A percentile compares a stretch with the other conserved stretches of the same genome.
Conservation (phyloP, 2,888 invertebrate species). For the Ernsta delagoae region DNA sequence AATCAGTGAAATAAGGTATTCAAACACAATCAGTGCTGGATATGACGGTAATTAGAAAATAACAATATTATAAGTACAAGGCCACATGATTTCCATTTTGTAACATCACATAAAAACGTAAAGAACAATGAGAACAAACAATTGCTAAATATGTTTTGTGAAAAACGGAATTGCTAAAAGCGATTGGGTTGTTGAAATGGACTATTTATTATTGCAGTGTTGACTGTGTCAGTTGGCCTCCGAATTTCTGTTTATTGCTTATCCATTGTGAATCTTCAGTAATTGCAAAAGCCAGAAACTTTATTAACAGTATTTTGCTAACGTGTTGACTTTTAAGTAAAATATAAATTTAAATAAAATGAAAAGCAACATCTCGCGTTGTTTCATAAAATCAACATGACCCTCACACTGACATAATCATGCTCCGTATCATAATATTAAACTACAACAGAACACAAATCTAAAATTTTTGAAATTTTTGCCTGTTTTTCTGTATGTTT, state of each 20-base stretch:
- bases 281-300: neutral
- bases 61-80: neutral
- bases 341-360: too few relatives aligned
- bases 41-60: neutral
- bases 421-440: too few relatives aligned
- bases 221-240: neutral
- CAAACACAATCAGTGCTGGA: too few relatives aligned
- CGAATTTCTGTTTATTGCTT: conserved; percentile 3
- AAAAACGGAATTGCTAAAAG: neutral
- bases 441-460: too few relatives aligned
- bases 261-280: neutral
- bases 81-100: conserved; percentile 1
- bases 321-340: too few relatives aligned
- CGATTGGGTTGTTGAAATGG: conserved; percentile 1
- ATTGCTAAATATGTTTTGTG: neutral
- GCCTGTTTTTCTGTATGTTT: too few relatives aligned
- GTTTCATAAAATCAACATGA: too few relatives aligned
- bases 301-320: neutral
- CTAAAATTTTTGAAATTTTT: too few relatives aligned
- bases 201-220: neutral
- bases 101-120: neutral
- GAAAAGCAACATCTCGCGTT: too few relatives aligned
- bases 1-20: too few relatives aligned
- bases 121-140: conserved; percentile 5
- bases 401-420: too few relatives aligned